Conservation (phyloP, 2,797 vertebrate genomes). For the Clarias platycephalus region DNA sequence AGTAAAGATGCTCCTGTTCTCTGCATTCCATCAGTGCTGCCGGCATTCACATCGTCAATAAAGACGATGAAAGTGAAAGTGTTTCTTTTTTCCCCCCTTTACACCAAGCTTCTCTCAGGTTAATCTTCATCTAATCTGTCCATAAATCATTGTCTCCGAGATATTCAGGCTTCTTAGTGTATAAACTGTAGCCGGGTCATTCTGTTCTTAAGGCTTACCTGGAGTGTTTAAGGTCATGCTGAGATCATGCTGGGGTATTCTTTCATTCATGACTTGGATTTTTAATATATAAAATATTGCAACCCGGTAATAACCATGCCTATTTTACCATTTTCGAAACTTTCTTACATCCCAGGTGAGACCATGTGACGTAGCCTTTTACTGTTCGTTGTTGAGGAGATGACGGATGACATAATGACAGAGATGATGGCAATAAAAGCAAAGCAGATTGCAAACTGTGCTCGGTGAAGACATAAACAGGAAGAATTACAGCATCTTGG, state of each 20-base stretch:
- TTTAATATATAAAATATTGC: neutral
- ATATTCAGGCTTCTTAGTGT: neutral
- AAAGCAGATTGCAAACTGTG: neutral
- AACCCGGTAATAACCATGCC: neutral
- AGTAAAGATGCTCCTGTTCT: slow-evolving; percentile 46
- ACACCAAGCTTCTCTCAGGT: slow-evolving; percentile 28
- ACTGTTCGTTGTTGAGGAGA: neutral
- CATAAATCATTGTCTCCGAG: slow-evolving; percentile 61
- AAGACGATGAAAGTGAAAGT: slow-evolving; percentile 18
- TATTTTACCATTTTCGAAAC: neutral
- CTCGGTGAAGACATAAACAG: neutral
- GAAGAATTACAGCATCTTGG: neutral
- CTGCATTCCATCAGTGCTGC: slow-evolving; percentile 54
- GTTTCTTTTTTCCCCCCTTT: neutral
- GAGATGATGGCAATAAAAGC: neutral
- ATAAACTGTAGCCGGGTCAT: slow-evolving; percentile 10
- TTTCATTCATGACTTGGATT: neutral
- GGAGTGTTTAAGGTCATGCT: neutral
- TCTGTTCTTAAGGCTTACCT: neutral
- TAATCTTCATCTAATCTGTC: slow-evolving; percentile 42
- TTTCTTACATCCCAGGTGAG: neutral
- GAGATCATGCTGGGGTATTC: neutral
- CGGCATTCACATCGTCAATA: slow-evolving; percentile 20
- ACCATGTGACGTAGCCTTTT: neutral
- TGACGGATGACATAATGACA: neutral